Percentiles rank a stretch among this genome's conserved stretches.
Conservation (phyloP, 2,888 invertebrate species). For the Diabrotica balteata region DNA sequence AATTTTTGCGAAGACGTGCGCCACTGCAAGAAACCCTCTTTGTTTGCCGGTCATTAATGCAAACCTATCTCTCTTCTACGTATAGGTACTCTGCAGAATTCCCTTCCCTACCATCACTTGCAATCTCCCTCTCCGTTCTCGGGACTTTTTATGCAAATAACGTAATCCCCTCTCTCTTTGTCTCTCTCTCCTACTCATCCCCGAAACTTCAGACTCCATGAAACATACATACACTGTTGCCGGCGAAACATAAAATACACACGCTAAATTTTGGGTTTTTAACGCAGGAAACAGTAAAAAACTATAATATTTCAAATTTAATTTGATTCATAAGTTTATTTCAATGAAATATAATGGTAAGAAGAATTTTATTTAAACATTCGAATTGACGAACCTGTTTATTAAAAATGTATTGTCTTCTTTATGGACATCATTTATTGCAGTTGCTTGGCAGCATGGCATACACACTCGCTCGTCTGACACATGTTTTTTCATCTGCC, state of each 20-base stretch:
- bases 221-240: slow-evolving; percentile 39
- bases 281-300: no score
- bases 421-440: no score
- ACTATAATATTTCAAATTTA: no score
- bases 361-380: background rate
- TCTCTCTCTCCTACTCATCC: slow-evolving; percentile 51
- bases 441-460: background rate
- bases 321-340: background rate
- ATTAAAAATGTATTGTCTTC: no score
- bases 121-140: slow-evolving; percentile 39
- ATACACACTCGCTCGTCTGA: slow-evolving; percentile 53
- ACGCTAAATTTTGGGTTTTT: no score
- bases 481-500: slow-evolving; percentile 54
- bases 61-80: slow-evolving; percentile 51
- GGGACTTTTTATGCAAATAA: slow-evolving; percentile 51
- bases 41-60: slow-evolving; percentile 53
- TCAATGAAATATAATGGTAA: background rate
- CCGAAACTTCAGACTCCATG: slow-evolving; percentile 51
- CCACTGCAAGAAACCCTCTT: slow-evolving; percentile 42
- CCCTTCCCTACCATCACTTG: slow-evolving; percentile 42
- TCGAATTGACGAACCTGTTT: no score
- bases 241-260: background rate
- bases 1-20: slow-evolving; percentile 9
- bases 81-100: slow-evolving; percentile 42
- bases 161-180: slow-evolving; percentile 48